Percentiles rank a stretch among this genome's conserved stretches.
These are phyloP conservation scores for Calephelis perditalis DNA, from an alignment of 2,888 invertebrate genomes.

Conservation along the genomic window DNA sequence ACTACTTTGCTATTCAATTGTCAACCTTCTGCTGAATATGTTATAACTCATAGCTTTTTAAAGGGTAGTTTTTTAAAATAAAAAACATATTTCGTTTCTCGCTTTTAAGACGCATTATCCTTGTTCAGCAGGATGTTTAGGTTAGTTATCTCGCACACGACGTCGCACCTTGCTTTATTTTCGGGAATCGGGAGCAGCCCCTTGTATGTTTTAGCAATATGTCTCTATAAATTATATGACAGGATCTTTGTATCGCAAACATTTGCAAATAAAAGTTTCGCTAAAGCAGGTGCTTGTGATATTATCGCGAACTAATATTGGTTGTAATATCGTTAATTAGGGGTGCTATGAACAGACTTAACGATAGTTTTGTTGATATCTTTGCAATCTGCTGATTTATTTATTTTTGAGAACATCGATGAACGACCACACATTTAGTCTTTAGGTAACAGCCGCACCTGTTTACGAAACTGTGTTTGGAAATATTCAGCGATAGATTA, in stretches of 20 bases:
- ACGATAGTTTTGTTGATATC: neutral
- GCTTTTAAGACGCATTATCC: conserved; percentile 54
- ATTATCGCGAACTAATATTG: conserved; percentile 57
- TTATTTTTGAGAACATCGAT: neutral
- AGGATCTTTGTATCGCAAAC: conserved; percentile 53
- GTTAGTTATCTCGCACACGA: conserved; percentile 72
- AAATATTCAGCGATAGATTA: neutral
- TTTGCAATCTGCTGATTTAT: neutral
- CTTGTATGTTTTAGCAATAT: conserved; percentile 46
- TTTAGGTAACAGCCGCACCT: neutral
- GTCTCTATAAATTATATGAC: conserved; percentile 59
- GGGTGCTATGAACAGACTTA: conserved; percentile 22
- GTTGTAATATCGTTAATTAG: conserved; percentile 56
- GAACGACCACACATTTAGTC: conserved; percentile 5
- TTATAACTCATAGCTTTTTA: conserved; percentile 30
- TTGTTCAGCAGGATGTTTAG: conserved; percentile 68
- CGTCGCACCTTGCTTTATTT: conserved; percentile 59
- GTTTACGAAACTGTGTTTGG: neutral
- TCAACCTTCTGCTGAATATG: conserved; percentile 26
- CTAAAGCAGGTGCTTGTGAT: conserved; percentile 56
- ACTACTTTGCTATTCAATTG: conserved; percentile 23
- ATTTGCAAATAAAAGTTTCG: conserved; percentile 64
- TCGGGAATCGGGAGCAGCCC: conserved; percentile 41
- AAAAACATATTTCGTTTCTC: conserved; percentile 57
- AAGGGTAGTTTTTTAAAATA: conserved; percentile 50